Evolutionary conservation across 2,113 vertebrate genomes (phyloP), one percentile per base, ranked within the genome.

Genomic region (Rhea pennata): DNA sequence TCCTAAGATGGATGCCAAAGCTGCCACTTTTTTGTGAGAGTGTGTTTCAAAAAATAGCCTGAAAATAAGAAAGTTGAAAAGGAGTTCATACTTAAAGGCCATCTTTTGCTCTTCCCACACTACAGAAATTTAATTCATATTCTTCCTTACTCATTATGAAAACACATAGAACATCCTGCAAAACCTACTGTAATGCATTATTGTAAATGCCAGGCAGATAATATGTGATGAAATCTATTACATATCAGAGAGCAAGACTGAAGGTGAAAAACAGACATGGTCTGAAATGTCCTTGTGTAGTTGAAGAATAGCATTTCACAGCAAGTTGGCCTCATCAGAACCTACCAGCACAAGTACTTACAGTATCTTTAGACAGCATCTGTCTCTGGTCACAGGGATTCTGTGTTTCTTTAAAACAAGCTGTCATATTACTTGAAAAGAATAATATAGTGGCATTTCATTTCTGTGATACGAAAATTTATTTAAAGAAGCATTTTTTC

Each of bases 391-490:
- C 48, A 66, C 33, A 79, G 8, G 22, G 39, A n/a, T 83, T 79
- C 14, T 84, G 51, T 82, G 23, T n/a, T 79, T 78, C 65, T 94
- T 87, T 90, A 46, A 96, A 93, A 89, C 66, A 87, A 84, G 46
- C 19, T 93, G 39, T 42, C 69, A 12, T 81, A 90, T 77, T 93
- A 70, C 26, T 78, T 88, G 59, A 75, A 87, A 87, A 85, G 23
- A 87, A 88, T 93, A 92, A 88, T 88, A 61, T 85, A 58, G 31
- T 67, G 56, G 69, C 80, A 82, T 96, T 91, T 88, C 15, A 44
- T 92, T 92, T 69, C 61, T 87, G n/a, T 46, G 36, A 23, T 90
- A 84, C 33, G 40, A 94, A 94, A 82, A 46, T 10, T 26, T 91
- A 51, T 66, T 83, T 72, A 69, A 58, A 83, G 13, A 51, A 58